These are phyloP conservation scores for Synaphobranchus kaupii DNA, from an alignment of 2,797 vertebrate genomes.

Conservation along the genomic window DNA sequence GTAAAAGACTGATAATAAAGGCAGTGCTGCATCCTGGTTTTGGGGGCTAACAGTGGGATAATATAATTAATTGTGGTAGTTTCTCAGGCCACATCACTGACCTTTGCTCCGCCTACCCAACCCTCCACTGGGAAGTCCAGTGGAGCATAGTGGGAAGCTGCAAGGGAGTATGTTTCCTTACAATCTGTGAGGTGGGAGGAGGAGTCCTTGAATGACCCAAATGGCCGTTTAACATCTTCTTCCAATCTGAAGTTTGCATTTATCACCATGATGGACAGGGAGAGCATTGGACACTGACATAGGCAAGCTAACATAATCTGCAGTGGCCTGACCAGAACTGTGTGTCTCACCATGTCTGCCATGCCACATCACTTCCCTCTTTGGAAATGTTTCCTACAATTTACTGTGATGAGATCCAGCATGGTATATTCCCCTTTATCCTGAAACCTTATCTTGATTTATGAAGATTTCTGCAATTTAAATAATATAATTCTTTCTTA, in stretches of 20 bases:
- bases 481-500: background rate
- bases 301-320: background rate
- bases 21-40: background rate
- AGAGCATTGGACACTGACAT: background rate
- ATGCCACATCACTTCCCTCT: background rate
- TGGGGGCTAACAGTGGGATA: background rate
- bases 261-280: background rate
- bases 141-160: background rate
- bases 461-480: background rate
- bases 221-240: background rate
- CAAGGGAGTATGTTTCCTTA: background rate
- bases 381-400: background rate
- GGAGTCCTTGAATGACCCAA: background rate
- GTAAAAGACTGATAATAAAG: background rate
- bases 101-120: background rate
- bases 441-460: background rate
- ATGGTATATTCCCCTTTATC: background rate
- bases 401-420: background rate
- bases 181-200: background rate
- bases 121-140: background rate
- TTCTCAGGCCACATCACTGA: background rate
- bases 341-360: background rate
- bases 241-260: background rate
- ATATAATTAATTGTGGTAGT: background rate
- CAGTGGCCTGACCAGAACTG: background rate